Evolutionary conservation across 2,888 invertebrate species (phyloP).

Genomic region (Megamerina dolium): DNA sequence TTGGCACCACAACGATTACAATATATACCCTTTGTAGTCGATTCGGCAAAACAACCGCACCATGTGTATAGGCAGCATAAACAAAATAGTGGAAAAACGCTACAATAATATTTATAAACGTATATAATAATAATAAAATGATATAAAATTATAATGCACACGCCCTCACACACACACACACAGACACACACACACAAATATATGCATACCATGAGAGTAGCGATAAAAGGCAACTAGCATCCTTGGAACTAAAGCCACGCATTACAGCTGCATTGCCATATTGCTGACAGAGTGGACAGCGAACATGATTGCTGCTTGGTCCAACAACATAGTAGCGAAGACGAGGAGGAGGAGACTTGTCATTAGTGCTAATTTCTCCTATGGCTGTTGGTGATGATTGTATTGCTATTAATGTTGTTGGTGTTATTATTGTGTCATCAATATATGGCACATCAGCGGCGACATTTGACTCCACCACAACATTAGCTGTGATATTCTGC

Average conservation of each 20-base stretch:
- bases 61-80: slow-evolving; percentile 39
- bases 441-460: slow-evolving; percentile 34
- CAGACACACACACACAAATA: too few species aligned
- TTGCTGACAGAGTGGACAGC: slow-evolving; percentile 42
- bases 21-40: slow-evolving; percentile 39
- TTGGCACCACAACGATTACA: slow-evolving; percentile 40
- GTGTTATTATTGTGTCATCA: slow-evolving; percentile 28
- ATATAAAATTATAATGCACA: not conserved
- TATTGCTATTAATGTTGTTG: slow-evolving; percentile 18
- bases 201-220: slow-evolving; percentile 37
- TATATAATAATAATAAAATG: not conserved
- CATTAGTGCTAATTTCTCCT: not conserved
- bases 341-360: slow-evolving; percentile 16
- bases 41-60: slow-evolving; percentile 40
- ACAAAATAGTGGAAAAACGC: slow-evolving; percentile 40
- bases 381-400: slow-evolving; percentile 13
- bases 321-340: slow-evolving; percentile 41
- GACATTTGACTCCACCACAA: slow-evolving; percentile 30
- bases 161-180: too few species aligned
- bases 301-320: slow-evolving; percentile 38
- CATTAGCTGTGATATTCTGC: slow-evolving; percentile 38
- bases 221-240: slow-evolving; percentile 36
- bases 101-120: slow-evolving; percentile 17
- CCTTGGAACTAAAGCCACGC: slow-evolving; percentile 35
- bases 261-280: slow-evolving; percentile 39